phyloP scores from a whole-genome alignment of 2,113 vertebrate species.

The Dipodomys merriami region DNA sequence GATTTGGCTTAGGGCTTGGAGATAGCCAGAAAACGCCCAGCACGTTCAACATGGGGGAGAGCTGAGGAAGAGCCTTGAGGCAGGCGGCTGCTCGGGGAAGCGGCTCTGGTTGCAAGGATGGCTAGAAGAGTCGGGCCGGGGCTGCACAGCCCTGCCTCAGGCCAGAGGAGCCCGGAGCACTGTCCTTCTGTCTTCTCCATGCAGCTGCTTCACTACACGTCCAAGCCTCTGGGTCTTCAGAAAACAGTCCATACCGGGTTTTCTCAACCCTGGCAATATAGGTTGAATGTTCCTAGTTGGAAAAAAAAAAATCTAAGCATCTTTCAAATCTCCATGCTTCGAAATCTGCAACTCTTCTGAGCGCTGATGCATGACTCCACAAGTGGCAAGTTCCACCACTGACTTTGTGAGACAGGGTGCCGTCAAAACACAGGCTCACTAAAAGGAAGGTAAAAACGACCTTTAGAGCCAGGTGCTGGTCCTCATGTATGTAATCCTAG shows the following conservation, averaged over 20 bases:
- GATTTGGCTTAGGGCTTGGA: background rate
- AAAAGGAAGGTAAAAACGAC: conserved; percentile 14
- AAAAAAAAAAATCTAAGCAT: background rate
- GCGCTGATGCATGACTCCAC: background rate
- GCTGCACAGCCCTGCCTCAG: background rate
- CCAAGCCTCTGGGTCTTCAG: background rate
- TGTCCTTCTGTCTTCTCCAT: background rate
- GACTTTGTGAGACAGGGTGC: background rate
- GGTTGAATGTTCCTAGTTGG: background rate
- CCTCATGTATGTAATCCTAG: no score
- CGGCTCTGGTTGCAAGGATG: background rate
- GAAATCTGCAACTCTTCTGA: background rate
- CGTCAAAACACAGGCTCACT: background rate
- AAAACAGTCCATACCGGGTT: background rate
- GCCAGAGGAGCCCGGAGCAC: background rate
- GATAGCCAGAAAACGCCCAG: conserved; percentile 9
- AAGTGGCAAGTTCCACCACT: conserved; percentile 1
- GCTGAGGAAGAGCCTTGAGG: background rate
- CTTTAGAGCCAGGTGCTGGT: background rate
- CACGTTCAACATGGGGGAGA: background rate
- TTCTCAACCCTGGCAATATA: background rate
- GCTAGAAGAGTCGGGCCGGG: background rate
- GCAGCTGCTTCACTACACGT: background rate
- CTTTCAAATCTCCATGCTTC: background rate
- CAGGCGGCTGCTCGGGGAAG: background rate